A percentile compares a stretch with the other conserved stretches of the same genome.
Evolutionary conservation across 2,797 vertebrate genomes (phyloP).

Genomic region (Myotis planiceps): DNA sequence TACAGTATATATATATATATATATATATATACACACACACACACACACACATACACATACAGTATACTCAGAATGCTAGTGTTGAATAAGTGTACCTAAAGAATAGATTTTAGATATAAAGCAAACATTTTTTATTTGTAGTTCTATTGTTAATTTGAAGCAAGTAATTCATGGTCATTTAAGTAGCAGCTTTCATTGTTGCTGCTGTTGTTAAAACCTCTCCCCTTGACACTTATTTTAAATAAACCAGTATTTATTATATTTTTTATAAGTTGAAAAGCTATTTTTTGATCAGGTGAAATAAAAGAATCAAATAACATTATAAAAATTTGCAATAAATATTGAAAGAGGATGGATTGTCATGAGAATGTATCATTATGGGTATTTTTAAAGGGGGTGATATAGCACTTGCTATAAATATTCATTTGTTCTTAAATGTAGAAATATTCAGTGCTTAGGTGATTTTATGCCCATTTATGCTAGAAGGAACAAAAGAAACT

Average conservation of each 20-base stretch:
- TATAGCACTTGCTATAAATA: constrained; percentile 76
- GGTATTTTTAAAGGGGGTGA: constrained; percentile 36
- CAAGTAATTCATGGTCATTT: constrained; percentile 12
- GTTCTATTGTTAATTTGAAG: constrained; percentile 42
- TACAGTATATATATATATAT: neutral
- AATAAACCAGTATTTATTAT: constrained; percentile 76
- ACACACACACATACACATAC: neutral
- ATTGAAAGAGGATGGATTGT: constrained; percentile 63
- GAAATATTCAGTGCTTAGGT: constrained; percentile 74
- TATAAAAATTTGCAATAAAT: constrained; percentile 83
- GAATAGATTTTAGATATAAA: constrained; percentile 50
- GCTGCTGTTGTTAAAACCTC: constrained; percentile 55
- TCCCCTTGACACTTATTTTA: constrained; percentile 71
- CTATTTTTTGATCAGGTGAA: constrained; percentile 75
- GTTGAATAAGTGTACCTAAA: neutral
- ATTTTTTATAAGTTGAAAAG: constrained; percentile 80
- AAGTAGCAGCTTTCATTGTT: neutral
- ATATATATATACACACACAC: neutral
- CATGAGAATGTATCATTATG: constrained; percentile 59
- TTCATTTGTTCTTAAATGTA: constrained; percentile 78
- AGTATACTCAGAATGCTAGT: constrained; percentile 58
- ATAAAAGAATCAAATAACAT: constrained; percentile 81
- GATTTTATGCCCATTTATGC: constrained; percentile 79
- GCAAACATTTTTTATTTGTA: neutral
- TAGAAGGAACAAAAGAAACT: constrained; percentile 85